Evolutionary conservation across 2,888 invertebrate genomes (phyloP), one percentile per base, ranked within the genome.

Genomic region (Agonopterix arenella): DNA sequence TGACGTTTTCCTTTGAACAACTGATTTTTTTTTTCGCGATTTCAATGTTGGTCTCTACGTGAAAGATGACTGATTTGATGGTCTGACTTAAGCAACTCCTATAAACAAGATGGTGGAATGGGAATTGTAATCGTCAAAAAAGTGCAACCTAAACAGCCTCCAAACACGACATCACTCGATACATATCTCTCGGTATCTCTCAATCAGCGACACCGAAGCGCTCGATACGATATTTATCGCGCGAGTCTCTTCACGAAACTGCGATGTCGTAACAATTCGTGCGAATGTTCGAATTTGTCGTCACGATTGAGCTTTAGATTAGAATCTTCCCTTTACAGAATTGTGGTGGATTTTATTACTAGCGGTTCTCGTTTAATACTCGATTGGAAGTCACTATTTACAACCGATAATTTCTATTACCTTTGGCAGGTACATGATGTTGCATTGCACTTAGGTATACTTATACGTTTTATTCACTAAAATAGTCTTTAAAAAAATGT

Each of bases 271-370:
- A 79, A 79, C 63, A 60, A 54, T 64, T 77, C 82, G 76, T 79
- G 80, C 75, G 61, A 76, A 74, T 66, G 66, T 68, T 71, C 65
- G 70, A 74, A 80, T 77, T 75, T 76, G 73, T 68, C 66, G 76
- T 80, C 83, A 83, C 83, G 84, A 80, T 73, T 62, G 56, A 49
- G 50, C 44, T 40, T 38, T 47, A 60, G 80, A 80, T 81, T 63
- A 56, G 46, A 54, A 76, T 77, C 76, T 73, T 69, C 56, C 56
- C 57, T 50, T 40, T 44, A 44, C 51, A 49, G 18, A 50, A 37
- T 49, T 40, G 44, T 45, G 49, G 49, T 37, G n/a, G 28, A 36
- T 10, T 42, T 11, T 13, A 9, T 16, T 49, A 55, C 49, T 43
- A 44, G 1, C 11, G 18, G 9, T 48, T 51, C 48, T 53, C 49